These are phyloP conservation scores for Anas georgica DNA, from an alignment of 2,797 vertebrate species.

Conservation along the genomic window DNA sequence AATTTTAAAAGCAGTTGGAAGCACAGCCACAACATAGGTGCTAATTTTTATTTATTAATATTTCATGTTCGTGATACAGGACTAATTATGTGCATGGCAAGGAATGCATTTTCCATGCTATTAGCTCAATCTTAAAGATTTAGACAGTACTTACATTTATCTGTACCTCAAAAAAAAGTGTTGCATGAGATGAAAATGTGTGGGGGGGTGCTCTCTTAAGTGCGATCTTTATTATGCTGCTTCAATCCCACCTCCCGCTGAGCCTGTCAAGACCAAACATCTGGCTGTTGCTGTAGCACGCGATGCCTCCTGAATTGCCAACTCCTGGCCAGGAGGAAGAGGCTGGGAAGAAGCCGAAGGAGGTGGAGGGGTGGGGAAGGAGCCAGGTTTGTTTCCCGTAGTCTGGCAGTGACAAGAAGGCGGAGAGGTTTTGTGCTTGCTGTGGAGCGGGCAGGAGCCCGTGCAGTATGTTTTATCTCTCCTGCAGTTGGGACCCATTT, in stretches of 20 bases:
- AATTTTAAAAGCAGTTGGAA: conserved; percentile 36
- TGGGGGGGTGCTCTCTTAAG: background rate
- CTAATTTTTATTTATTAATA: conserved; percentile 38
- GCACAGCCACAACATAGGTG: background rate
- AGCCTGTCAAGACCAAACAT: conserved; percentile 26
- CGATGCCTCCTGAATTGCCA: background rate
- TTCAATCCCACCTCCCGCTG: conserved; percentile 1
- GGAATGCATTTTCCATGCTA: background rate
- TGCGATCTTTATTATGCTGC: background rate
- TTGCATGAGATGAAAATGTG: background rate
- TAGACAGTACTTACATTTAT: background rate
- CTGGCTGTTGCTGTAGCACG: background rate
- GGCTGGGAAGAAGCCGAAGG: background rate
- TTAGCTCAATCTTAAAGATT: background rate
- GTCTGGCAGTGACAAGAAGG: background rate
- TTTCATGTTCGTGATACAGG: conserved; percentile 16
- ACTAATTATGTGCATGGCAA: background rate
- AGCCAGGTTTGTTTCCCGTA: background rate
- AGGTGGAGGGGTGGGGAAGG: background rate
- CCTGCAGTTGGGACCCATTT: background rate
- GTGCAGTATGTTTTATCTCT: background rate
- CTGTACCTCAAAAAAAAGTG: background rate
- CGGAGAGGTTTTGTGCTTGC: background rate
- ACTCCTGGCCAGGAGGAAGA: background rate
- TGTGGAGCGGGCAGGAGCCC: background rate